Conservation (phyloP, 2,113 vertebrate genomes). For the Erpornis zantholeuca region DNA sequence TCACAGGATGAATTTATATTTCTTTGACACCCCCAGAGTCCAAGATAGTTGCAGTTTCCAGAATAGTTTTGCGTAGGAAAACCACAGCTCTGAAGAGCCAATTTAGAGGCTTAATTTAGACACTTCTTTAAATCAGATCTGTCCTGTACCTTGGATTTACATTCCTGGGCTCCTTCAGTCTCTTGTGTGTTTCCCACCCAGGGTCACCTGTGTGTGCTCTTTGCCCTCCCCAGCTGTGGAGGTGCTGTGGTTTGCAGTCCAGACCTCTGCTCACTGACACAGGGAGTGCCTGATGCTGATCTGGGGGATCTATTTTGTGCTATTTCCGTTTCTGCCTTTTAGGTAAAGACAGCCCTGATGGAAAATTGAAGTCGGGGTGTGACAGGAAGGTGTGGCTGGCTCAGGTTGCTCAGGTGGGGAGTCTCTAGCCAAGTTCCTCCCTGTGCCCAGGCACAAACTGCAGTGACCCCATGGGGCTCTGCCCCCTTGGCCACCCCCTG, state of each 20-base stretch:
- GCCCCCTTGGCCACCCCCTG: not conserved
- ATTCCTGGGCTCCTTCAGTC: not conserved
- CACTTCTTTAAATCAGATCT: not conserved
- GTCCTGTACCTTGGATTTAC: not conserved
- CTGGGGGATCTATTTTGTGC: not conserved
- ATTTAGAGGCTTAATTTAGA: conserved; percentile 38
- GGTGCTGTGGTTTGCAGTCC: not conserved
- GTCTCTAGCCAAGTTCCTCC: not conserved
- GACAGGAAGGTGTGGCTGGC: not conserved
- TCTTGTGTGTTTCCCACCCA: not conserved
- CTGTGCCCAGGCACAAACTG: not conserved
- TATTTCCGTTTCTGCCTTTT: not conserved
- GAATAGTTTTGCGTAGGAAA: conserved; percentile 51
- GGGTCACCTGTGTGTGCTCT: not conserved
- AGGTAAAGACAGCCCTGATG: not conserved
- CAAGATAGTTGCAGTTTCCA: conserved; percentile 50
- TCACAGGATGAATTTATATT: not conserved
- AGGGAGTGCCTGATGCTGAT: not conserved
- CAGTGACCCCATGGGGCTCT: not conserved
- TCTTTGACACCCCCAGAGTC: conserved; percentile 45
- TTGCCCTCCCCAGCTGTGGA: not conserved
- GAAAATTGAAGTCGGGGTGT: not conserved
- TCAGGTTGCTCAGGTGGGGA: not conserved
- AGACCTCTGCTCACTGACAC: not conserved
- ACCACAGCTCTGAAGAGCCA: not conserved